Evolutionary conservation across 2,113 vertebrate species (phyloP).

Genomic region (Chionis minor): DNA sequence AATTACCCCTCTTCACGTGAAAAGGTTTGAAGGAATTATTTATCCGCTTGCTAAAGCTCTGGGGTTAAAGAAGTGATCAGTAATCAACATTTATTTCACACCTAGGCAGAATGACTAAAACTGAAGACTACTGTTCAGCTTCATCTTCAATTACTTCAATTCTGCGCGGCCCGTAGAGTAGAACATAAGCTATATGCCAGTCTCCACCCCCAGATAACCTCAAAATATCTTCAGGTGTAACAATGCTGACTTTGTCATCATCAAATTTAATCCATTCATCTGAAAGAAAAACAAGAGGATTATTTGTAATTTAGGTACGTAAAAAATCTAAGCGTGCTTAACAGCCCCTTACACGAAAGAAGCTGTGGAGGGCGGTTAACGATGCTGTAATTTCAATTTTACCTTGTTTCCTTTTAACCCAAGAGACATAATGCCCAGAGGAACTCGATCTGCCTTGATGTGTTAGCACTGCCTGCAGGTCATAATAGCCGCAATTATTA

Average conservation of each 20-base stretch:
- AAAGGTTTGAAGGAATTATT: conserved; percentile 58
- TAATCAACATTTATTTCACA: conserved; percentile 93
- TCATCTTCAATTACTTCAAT: conserved; percentile 87
- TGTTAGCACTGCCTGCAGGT: conserved; percentile 95
- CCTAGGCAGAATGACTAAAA: conserved; percentile 87
- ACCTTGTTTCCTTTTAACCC: conserved; percentile 99
- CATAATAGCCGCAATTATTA: conserved; percentile 96
- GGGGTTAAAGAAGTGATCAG: conserved; percentile 74
- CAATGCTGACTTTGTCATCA: conserved; percentile 97
- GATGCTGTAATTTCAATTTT: background rate
- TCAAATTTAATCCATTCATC: conserved; percentile 99
- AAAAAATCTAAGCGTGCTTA: too few relatives aligned
- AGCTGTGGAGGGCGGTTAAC: background rate
- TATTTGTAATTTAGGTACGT: background rate
- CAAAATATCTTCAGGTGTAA: conserved; percentile 95
- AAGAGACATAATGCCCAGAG: conserved; percentile 96
- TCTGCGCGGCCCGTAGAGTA: conserved; percentile 94
- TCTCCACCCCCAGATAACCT: conserved; percentile 96
- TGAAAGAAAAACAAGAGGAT: conserved; percentile 58
- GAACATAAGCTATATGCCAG: conserved; percentile 99
- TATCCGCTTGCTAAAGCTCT: conserved; percentile 68
- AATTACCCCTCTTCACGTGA: conserved; percentile 33
- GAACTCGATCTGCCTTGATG: conserved; percentile 98
- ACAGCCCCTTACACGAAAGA: background rate
- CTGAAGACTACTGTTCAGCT: conserved; percentile 79